Conservation (phyloP, 2,797 vertebrate genomes). For the Chaunax sp. region DNA sequence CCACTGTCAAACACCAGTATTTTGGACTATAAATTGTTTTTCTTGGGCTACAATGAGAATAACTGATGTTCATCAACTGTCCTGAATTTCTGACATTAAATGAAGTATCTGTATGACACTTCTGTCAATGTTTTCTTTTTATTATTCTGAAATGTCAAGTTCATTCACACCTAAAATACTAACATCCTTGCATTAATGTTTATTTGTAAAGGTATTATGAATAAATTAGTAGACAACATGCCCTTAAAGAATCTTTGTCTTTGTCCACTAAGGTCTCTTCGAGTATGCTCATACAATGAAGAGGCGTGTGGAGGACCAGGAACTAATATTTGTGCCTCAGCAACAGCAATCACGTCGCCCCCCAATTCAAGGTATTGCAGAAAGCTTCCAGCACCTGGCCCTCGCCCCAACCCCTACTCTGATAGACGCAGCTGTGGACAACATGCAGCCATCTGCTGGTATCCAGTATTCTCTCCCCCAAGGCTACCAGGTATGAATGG, state of each 20-base stretch:
- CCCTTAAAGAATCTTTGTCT: slow-evolving; percentile 1
- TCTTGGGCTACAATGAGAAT: too few species aligned
- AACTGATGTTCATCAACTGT: background rate
- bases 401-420: slow-evolving; percentile 90
- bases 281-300: slow-evolving; percentile 99
- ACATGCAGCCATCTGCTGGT: slow-evolving; percentile 95
- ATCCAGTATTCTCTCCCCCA: slow-evolving; percentile 98
- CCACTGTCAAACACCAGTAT: background rate
- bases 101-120: too few species aligned
- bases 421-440: slow-evolving; percentile 91
- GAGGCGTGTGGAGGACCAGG: slow-evolving; percentile 97
- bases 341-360: slow-evolving; percentile 85
- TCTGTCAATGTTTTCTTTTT: background rate
- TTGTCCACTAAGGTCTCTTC: slow-evolving; percentile 67
- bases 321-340: slow-evolving; percentile 91
- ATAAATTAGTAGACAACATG: background rate
- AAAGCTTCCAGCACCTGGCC: slow-evolving; percentile 92
- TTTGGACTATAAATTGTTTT: background rate
- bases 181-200: background rate
- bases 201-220: background rate
- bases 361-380: slow-evolving; percentile 85
- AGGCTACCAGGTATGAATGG: slow-evolving; percentile 91
- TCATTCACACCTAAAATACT: background rate
- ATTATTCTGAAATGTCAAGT: too few species aligned
- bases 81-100: too few species aligned